Evolutionary conservation across 2,888 invertebrate genomes (phyloP), one percentile per base, ranked within the genome.

Genomic region (Andrena fulva): DNA sequence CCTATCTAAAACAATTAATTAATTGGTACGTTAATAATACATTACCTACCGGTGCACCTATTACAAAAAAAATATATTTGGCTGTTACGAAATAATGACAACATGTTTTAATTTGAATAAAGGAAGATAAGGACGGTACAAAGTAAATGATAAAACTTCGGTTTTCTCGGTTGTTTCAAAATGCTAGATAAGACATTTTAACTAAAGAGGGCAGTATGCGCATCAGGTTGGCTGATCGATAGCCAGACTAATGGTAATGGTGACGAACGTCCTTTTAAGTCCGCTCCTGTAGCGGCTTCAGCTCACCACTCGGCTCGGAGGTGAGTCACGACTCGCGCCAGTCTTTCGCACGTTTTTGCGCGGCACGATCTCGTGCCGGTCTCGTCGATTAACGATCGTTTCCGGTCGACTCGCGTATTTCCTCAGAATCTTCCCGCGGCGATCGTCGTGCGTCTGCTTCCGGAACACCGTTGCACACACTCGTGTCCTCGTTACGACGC

Each of bases 291-390:
- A 35, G 20, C 67, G 31, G 62, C 20, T 10, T 48, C 68, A 35
- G 77, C 62, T 77, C 77, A 68, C 71, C 79, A 67, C 84, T 83
- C 42, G 76, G 56, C 50, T 50, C 2, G 50, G 64, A 64, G 84
- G 67, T 89, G 88, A 89, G 78, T 89, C 89, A 89, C 82, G 78
- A 82, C 56, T 54, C 77, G 64, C 85, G 88, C 88, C 84, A 85
- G 75, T 85, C 89, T 91, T 90, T 90, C 91, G 91, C 91, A 91
- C 91, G 91, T 91, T 91, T 91, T 91, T 90, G 89, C 87, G 82
- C 87, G 78, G 70, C 80, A 82, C 82, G 84, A 75, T 16, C 42
- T 42, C 42, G 42, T 67, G 80, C 75, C 84, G 84, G 78, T 88
- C 89, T 87, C 87, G 77, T 85, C 89, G 91, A 91, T 91, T 91